Evolutionary conservation across 2,113 vertebrate species (phyloP).

Genomic region (Sander lucioperca): DNA sequence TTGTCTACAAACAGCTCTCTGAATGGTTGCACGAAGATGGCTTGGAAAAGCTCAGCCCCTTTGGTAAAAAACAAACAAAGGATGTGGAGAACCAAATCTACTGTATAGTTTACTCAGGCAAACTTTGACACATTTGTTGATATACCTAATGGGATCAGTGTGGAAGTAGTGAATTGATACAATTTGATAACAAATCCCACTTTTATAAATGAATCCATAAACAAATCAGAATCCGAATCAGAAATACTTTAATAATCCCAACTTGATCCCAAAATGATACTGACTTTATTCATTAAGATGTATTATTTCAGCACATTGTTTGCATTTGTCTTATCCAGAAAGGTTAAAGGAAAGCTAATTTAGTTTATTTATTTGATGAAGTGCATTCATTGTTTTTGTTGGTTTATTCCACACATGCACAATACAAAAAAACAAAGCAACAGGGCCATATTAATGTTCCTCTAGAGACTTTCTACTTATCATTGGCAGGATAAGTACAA

Average conservation of each 20-base stretch:
- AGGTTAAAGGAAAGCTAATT: background rate
- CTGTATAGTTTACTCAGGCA: slow-evolving; percentile 12
- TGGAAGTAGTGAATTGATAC: background rate
- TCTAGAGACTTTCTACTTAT: slow-evolving; percentile 68
- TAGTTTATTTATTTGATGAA: background rate
- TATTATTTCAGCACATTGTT: background rate
- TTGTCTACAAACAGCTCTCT: slow-evolving; percentile 62
- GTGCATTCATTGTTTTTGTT: slow-evolving; percentile 3
- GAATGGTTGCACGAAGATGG: slow-evolving; percentile 65
- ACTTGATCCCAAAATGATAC: background rate
- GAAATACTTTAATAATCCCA: no score
- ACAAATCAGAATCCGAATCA: no score
- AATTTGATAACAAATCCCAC: background rate
- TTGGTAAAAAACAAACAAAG: slow-evolving; percentile 37
- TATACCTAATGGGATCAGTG: background rate
- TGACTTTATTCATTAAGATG: background rate
- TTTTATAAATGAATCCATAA: background rate
- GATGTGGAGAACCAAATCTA: background rate
- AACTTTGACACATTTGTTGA: background rate
- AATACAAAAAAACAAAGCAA: slow-evolving; percentile 34
- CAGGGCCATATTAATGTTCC: slow-evolving; percentile 71
- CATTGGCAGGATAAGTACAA: slow-evolving; percentile 64
- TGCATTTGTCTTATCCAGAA: background rate
- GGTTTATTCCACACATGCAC: slow-evolving; percentile 35
- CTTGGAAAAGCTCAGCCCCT: slow-evolving; percentile 51